Evolutionary conservation across 1,140 invertebrate species (phyloP).

Genomic region (Microplitis demolitor): DNA sequence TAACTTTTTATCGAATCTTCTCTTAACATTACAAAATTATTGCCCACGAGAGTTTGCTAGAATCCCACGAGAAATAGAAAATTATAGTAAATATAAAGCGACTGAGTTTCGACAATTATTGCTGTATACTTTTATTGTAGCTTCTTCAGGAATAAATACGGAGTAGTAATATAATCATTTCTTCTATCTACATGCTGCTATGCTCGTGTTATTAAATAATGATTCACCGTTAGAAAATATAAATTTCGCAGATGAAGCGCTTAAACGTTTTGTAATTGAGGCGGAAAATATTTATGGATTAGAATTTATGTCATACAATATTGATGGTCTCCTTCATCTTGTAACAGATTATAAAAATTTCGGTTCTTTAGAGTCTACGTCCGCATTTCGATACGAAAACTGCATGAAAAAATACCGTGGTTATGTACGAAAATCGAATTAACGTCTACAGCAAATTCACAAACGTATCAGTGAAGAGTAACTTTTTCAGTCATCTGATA

Average conservation of each 20-base stretch:
- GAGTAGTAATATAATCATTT: constrained; percentile 48
- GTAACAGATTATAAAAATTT: constrained; percentile 48
- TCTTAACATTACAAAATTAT: background rate
- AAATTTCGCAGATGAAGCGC: constrained; percentile 16
- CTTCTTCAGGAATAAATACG: constrained; percentile 33
- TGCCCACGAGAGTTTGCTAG: constrained; percentile 44
- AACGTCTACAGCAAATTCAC: too few species aligned
- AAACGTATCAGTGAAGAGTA: too few species aligned
- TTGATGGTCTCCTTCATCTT: constrained; percentile 47
- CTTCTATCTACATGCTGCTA: constrained; percentile 44
- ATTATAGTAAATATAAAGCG: constrained; percentile 50
- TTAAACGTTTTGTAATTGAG: constrained; percentile 28
- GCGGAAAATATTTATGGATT: constrained; percentile 29
- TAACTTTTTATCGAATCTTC: too few species aligned
- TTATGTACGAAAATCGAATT: too few species aligned
- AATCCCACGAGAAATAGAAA: constrained; percentile 39
- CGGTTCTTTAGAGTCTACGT: constrained; percentile 49
- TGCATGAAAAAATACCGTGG: too few species aligned
- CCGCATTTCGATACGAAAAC: constrained; percentile 58
- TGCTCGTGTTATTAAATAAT: constrained; percentile 38
- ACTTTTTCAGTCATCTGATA: too few species aligned
- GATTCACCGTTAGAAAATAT: constrained; percentile 8
- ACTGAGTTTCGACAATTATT: constrained; percentile 55
- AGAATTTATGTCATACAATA: constrained; percentile 38
- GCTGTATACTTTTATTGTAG: constrained; percentile 50